phyloP scores from a whole-genome alignment of 2,113 vertebrate species.

The Chaenogobius annularis region DNA sequence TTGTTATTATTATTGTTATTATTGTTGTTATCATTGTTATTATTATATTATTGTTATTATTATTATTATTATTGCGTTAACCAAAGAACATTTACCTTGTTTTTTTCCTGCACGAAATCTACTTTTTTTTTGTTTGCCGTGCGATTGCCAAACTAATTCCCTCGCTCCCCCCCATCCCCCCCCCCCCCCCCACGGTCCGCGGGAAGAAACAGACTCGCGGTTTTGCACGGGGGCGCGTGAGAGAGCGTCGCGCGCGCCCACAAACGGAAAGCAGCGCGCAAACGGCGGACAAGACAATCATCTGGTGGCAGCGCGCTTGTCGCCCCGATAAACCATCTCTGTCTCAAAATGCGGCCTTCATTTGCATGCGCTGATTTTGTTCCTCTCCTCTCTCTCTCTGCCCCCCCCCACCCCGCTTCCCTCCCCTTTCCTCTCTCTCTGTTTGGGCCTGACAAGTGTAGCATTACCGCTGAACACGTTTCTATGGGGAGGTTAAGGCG shows the following conservation, averaged over 20 bases:
- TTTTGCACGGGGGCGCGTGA: neutral
- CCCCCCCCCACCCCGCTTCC: too few species aligned
- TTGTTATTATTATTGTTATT: too few species aligned
- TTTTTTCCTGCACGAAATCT: too few species aligned
- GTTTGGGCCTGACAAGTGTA: conserved; percentile 95
- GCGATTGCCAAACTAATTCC: neutral
- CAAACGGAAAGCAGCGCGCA: too few species aligned
- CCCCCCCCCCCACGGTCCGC: too few species aligned
- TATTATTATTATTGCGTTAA: too few species aligned
- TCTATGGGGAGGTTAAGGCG: conserved; percentile 92
- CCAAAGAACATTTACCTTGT: too few species aligned
- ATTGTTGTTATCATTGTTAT: too few species aligned
- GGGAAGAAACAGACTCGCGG: too few species aligned
- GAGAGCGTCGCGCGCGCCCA: too few species aligned
- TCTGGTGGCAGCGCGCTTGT: conserved; percentile 58
- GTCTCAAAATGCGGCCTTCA: conserved; percentile 88
- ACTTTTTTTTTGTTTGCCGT: too few species aligned
- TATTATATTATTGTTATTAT: too few species aligned
- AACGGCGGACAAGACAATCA: conserved; percentile 61
- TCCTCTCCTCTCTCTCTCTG: conserved; percentile 32
- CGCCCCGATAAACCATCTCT: conserved; percentile 78
- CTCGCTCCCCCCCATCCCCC: neutral
- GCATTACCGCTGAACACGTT: conserved; percentile 91
- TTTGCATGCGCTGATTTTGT: conserved; percentile 98
- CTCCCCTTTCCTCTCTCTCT: conserved; percentile 62